Base-by-base conservation (phyloP, 2,113 vertebrate species). In the Seriola rivoliana region DNA sequence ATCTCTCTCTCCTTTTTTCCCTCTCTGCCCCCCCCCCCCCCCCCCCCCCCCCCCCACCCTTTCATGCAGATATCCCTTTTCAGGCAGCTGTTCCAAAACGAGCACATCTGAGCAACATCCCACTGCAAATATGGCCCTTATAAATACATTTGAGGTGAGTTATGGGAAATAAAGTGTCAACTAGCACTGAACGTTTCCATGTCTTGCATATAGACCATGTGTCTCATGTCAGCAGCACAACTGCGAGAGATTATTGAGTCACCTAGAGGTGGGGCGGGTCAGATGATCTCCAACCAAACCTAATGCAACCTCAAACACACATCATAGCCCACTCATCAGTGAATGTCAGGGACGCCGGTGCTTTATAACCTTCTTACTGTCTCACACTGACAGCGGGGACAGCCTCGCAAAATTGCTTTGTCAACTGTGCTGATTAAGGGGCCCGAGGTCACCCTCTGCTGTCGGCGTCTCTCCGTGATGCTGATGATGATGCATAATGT, bases 361-460 rank as follows among this genome's bases (percentile, higher is more conserved):
- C 42, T 88, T 76, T 32, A 8, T 72, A 84, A 89, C 85, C 78
- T 75, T 86, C 89, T 86, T 59, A 23, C 16, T 14, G 58, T 73
- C 71, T 85, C 52, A 83, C 14, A 40, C 65, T 80, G 75, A 70
- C 54, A 23, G 19, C 19, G 67, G 75, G 46, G 66, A 58, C 42
- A 85, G 75, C 66, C 66, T 50, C 17, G 25, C 50, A 52, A 34
- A 76, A 86, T 71, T 82, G 85, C 85, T 88, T 91, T 74, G 86
- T 87, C 86, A 88, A 58, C 71, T 69, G 75, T 90, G 86, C 92
- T 93, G 91, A 94, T 89, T 71, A 89, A 91, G 90, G 87, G 60
- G 72, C 40, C 34, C 25, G 74, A 87, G 87, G 89, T 94, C 92
- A 92, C 87, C 76, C 89, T 86, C 79, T 87, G 40, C 64, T 66